These are phyloP conservation scores for Sarotherodon lohbergeri DNA, from an alignment of 2,113 vertebrate species.

Conservation along the genomic window DNA sequence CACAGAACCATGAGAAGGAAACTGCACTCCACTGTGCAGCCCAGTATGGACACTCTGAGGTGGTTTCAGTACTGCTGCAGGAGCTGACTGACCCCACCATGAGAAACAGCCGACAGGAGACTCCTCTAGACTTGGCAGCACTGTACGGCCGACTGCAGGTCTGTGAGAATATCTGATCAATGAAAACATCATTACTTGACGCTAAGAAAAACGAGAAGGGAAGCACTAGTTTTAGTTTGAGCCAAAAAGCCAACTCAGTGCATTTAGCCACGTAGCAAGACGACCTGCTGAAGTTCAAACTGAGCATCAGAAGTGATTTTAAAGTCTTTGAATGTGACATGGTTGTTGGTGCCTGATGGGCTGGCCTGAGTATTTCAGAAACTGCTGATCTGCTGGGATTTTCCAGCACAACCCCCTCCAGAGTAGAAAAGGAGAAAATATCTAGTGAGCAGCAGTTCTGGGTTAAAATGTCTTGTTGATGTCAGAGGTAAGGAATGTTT, in stretches of 20 bases:
- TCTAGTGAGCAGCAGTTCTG: background rate
- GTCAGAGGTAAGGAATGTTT: background rate
- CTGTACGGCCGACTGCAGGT: constrained; percentile 87
- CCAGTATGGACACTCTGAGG: constrained; percentile 93
- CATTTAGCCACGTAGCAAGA: background rate
- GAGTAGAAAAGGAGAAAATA: background rate
- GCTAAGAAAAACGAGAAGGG: background rate
- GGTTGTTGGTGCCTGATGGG: background rate
- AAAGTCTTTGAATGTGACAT: background rate
- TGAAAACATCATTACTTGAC: background rate
- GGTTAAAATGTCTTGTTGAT: background rate
- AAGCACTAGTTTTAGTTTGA: background rate
- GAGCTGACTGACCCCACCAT: constrained; percentile 92
- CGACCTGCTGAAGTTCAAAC: background rate
- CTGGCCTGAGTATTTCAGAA: background rate
- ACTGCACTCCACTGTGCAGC: constrained; percentile 93
- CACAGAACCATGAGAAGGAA: constrained; percentile 93
- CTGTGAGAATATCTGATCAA: background rate
- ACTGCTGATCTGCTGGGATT: background rate
- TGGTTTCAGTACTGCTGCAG: constrained; percentile 87
- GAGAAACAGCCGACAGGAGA: constrained; percentile 90
- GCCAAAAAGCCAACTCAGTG: background rate
- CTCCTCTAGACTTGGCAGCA: constrained; percentile 89
- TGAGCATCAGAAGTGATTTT: background rate
- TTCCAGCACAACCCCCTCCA: background rate